Conservation (phyloP, 2,888 invertebrate genomes). For the Ophraella communa region DNA sequence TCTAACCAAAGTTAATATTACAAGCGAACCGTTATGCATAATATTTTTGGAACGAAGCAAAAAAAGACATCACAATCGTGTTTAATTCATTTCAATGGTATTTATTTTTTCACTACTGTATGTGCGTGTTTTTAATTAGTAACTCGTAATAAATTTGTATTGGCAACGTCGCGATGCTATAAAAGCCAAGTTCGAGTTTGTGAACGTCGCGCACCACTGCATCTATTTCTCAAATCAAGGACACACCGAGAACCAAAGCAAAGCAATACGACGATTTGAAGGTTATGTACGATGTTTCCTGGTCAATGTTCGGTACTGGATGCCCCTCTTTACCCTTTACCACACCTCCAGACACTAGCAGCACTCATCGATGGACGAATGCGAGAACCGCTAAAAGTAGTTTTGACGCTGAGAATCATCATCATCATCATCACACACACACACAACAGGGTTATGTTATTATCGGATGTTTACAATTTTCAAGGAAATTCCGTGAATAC, state of each 20-base stretch:
- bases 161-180: constrained; percentile 19
- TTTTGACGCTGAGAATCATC: constrained; percentile 13
- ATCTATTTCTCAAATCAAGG: constrained; percentile 43
- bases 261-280: constrained; percentile 53
- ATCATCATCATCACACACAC: too few relatives aligned
- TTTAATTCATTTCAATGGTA: too few relatives aligned
- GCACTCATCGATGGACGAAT: constrained; percentile 23
- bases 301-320: constrained; percentile 51
- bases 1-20: too few relatives aligned
- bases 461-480: constrained; percentile 6
- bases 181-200: constrained; percentile 9
- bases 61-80: too few relatives aligned
- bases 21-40: too few relatives aligned
- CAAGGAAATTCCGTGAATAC: constrained; percentile 1
- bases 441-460: constrained; percentile 2
- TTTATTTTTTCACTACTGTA: background rate
- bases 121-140: background rate
- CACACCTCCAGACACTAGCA: constrained; percentile 42
- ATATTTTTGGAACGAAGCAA: too few relatives aligned
- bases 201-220: constrained; percentile 37
- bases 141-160: background rate
- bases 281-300: constrained; percentile 51
- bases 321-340: constrained; percentile 35
- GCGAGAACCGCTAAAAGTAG: constrained; percentile 31
- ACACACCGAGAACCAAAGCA: constrained; percentile 29